Evolutionary conservation across 2,797 vertebrate genomes (phyloP).

Genomic region (Gymnothorax reevesii): DNA sequence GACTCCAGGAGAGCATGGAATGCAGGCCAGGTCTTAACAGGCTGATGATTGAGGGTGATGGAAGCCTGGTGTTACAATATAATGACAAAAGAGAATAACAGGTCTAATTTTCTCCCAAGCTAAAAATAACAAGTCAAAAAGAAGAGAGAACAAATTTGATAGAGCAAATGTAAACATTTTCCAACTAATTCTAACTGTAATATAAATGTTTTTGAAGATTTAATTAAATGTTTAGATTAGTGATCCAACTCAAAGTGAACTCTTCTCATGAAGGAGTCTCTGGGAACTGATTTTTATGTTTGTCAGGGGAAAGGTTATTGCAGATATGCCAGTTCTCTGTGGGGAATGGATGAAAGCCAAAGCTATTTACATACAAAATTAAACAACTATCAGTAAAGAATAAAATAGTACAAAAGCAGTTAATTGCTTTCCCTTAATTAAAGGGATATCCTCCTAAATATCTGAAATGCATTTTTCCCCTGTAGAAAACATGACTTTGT

Average conservation of each 20-base stretch:
- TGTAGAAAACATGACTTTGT: background rate
- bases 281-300: slow-evolving; percentile 20
- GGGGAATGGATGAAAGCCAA: background rate
- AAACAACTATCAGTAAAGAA: slow-evolving; percentile 14
- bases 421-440: slow-evolving; percentile 20
- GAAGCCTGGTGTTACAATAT: background rate
- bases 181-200: background rate
- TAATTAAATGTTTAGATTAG: background rate
- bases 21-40: too few relatives aligned
- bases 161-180: background rate
- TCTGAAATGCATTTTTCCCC: background rate
- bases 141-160: background rate
- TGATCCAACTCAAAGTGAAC: background rate
- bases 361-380: slow-evolving; percentile 35
- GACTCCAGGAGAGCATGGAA: too few relatives aligned
- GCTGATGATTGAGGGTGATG: too few relatives aligned
- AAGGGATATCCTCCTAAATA: slow-evolving; percentile 3
- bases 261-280: background rate
- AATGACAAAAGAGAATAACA: background rate
- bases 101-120: background rate
- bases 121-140: background rate
- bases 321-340: background rate
- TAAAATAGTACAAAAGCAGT: slow-evolving; percentile 28
- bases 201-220: background rate
- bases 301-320: slow-evolving; percentile 22